Percentiles rank a stretch among this genome's conserved stretches.
Conservation (phyloP, 1,140 invertebrate genomes). For the Grapholita molesta region DNA sequence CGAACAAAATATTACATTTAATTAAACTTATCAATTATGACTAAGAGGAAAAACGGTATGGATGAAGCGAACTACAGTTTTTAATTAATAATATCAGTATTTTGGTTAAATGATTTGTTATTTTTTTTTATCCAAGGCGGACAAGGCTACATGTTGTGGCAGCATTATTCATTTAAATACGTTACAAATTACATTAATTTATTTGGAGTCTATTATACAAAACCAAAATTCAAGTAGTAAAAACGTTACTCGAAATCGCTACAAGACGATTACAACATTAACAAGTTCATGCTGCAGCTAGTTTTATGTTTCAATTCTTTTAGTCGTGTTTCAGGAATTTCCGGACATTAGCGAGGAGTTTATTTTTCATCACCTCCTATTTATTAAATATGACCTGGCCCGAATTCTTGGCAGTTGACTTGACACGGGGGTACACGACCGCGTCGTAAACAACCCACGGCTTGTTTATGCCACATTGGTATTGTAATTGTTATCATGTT, state of each 20-base stretch:
- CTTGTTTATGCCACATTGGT: not conserved
- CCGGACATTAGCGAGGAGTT: not conserved
- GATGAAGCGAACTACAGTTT: not conserved
- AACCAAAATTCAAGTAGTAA: too few species aligned
- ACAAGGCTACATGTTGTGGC: too few species aligned
- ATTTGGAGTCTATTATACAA: too few species aligned
- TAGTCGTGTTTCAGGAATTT: not conserved
- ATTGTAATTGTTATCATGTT: not conserved
- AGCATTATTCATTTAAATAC: too few species aligned
- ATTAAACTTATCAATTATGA: not conserved
- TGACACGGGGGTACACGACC: not conserved
- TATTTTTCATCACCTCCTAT: not conserved
- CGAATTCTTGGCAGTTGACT: constrained; percentile 11
- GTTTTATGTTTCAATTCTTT: not conserved
- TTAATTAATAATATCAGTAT: not conserved
- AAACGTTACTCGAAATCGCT: too few species aligned
- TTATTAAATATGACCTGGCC: not conserved
- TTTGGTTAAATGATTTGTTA: not conserved
- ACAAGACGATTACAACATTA: not conserved
- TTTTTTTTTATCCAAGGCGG: too few species aligned
- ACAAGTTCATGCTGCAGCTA: too few species aligned
- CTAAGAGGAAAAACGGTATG: not conserved
- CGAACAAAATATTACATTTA: not conserved
- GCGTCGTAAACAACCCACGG: not conserved
- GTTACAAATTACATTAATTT: too few species aligned